Percentiles rank a stretch among this genome's conserved stretches.
Conservation (phyloP, 2,888 invertebrate species). For the Oeneis ivallda region DNA sequence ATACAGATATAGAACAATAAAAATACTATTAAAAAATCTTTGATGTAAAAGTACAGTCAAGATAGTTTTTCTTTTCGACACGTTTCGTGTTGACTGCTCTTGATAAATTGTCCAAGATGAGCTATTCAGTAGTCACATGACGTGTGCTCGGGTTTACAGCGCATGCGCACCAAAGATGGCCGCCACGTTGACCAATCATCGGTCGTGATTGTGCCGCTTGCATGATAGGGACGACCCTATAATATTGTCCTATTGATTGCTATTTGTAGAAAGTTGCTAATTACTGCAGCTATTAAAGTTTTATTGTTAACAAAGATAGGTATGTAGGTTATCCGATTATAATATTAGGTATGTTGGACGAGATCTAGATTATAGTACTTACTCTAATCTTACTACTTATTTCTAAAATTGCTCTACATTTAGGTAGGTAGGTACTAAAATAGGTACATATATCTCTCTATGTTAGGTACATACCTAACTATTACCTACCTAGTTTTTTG, state of each 20-base stretch:
- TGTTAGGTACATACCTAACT: no score
- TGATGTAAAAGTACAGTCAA: neutral
- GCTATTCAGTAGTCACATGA: slow-evolving; percentile 65
- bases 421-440: neutral
- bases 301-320: slow-evolving; percentile 2
- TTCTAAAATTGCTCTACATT: neutral
- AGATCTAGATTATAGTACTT: no score
- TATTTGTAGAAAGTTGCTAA: slow-evolving; percentile 45
- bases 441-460: no score
- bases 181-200: slow-evolving; percentile 67
- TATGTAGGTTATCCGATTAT: no score
- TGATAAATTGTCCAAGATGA: slow-evolving; percentile 34
- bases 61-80: slow-evolving; percentile 20
- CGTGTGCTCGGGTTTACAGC: slow-evolving; percentile 57
- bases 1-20: no score
- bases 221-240: slow-evolving; percentile 61
- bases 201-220: slow-evolving; percentile 51
- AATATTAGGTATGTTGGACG: no score
- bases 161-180: slow-evolving; percentile 79
- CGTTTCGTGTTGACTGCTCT: slow-evolving; percentile 26
- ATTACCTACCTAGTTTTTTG: no score
- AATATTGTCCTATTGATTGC: slow-evolving; percentile 62
- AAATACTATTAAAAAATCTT: neutral
- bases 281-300: slow-evolving; percentile 31
- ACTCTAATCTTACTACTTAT: neutral